Conservation (phyloP, 2,113 vertebrate genomes). For the Bettongia penicillata region DNA sequence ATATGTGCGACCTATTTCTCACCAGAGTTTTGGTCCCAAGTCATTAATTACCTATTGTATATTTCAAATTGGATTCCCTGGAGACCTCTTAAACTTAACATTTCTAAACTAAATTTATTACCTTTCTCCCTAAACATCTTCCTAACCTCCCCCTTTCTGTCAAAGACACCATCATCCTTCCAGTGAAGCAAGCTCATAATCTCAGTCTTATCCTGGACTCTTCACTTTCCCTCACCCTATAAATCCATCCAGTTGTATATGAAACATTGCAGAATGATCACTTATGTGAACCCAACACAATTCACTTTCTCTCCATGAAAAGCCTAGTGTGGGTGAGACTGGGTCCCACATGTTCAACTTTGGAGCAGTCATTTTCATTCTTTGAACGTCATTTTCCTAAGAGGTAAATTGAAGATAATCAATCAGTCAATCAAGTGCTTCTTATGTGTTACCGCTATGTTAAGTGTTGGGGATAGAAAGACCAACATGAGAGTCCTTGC, state of each 20-base stretch:
- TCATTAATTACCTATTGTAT: background rate
- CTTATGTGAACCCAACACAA: background rate
- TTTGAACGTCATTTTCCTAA: background rate
- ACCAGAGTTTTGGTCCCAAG: background rate
- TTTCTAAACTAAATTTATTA: background rate
- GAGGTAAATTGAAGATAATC: background rate
- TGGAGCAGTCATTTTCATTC: background rate
- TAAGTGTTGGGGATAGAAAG: background rate
- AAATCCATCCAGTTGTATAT: background rate
- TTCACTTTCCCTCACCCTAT: background rate
- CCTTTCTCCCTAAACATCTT: background rate
- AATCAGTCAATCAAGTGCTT: background rate
- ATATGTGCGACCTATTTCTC: background rate
- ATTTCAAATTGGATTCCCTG: background rate
- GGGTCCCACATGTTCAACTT: background rate
- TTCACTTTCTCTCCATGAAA: background rate
- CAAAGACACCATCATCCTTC: background rate
- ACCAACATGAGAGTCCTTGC: background rate
- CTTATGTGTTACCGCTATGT: background rate
- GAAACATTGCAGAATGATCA: background rate
- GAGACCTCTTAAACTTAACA: background rate
- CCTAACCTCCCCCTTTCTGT: conserved; percentile 1
- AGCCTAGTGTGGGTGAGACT: background rate
- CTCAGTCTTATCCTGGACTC: background rate
- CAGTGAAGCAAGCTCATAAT: background rate